Conservation (phyloP, 2,888 invertebrate genomes). For the Sinopyrophorus schimmeli region DNA sequence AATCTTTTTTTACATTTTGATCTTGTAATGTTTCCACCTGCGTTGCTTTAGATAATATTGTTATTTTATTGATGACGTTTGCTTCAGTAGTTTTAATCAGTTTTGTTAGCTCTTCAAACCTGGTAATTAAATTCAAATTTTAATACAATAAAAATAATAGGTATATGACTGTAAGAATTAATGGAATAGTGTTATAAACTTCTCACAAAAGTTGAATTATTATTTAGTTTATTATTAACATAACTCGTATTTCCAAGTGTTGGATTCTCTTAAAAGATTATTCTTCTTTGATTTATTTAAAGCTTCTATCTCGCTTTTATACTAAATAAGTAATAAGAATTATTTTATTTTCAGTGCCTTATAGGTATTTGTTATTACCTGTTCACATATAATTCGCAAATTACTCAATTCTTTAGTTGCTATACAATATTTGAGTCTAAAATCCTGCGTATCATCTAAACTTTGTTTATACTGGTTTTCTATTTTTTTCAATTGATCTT, state of each 20-base stretch:
- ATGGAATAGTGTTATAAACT: no score
- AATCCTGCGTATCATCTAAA: constrained; percentile 39
- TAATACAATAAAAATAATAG: no score
- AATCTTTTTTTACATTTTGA: neutral
- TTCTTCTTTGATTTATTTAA: neutral
- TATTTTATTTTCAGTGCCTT: neutral
- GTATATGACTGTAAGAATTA: no score
- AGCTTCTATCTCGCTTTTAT: constrained; percentile 12
- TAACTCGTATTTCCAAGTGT: constrained; percentile 12
- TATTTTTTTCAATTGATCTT: constrained; percentile 39
- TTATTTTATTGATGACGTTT: constrained; percentile 4
- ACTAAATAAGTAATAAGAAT: constrained; percentile 9
- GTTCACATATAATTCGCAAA: constrained; percentile 35
- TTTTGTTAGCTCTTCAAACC: constrained; percentile 29
- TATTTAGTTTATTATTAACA: neutral
- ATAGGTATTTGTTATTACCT: constrained; percentile 26
- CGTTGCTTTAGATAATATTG: neutral
- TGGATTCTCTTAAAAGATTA: neutral
- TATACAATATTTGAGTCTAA: constrained; percentile 37
- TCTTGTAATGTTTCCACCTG: constrained; percentile 4
- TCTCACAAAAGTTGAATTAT: no score
- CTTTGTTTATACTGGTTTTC: constrained; percentile 40
- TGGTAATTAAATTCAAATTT: constrained; percentile 9
- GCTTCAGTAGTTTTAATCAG: constrained; percentile 11
- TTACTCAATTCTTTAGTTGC: constrained; percentile 36